Evolutionary conservation across 2,888 invertebrate genomes (phyloP), one percentile per base, ranked within the genome.

Genomic region (Agrotis puta): DNA sequence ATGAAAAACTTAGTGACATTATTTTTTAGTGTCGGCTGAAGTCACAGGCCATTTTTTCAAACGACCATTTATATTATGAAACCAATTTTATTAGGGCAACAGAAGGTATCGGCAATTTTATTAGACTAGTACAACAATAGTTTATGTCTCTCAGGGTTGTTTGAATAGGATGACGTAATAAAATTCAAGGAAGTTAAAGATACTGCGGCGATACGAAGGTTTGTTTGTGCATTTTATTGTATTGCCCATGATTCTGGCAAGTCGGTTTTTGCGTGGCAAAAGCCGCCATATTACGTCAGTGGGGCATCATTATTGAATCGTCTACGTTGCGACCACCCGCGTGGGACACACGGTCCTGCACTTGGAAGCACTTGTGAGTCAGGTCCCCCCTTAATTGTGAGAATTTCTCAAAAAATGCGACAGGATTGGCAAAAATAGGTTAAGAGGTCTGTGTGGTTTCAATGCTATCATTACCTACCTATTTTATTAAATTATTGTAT

Each of bases 241-340:
- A 87, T 88, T 91, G 87, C 83, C 87, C 87, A 85, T 88, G 88
- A 91, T 94, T 92, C 93, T 86, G 78, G 90, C 87, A 89, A 92
- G 90, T 88, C 86, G 82, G 92, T 94, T 92, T 92, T 94, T 94
- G 92, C 89, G 86, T 81, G 85, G 88, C 86, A 86, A 86, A 89
- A 88, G 89, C 90, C 90, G 90, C 86, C 90, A 89, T 85, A 89
- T 92, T 92, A 92, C 92, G 91, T 92, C 91, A 92, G 89, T 86
- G 86, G 87, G 85, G 24, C 89, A 85, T 92, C 93, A 93, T 94
- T 94, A 94, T 94, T 93, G 92, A 90, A 93, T 91, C 90, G 91
- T 93, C 90, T 91, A 87, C 84, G 85, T 86, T 82, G 82, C 90
- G 94, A 93, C 95, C 95, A 94, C 94, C 94, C 94, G 92, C 84